Percentiles rank a stretch among this genome's conserved stretches.
Conservation (phyloP, 2,113 vertebrate genomes). For the Fulmarus glacialis region DNA sequence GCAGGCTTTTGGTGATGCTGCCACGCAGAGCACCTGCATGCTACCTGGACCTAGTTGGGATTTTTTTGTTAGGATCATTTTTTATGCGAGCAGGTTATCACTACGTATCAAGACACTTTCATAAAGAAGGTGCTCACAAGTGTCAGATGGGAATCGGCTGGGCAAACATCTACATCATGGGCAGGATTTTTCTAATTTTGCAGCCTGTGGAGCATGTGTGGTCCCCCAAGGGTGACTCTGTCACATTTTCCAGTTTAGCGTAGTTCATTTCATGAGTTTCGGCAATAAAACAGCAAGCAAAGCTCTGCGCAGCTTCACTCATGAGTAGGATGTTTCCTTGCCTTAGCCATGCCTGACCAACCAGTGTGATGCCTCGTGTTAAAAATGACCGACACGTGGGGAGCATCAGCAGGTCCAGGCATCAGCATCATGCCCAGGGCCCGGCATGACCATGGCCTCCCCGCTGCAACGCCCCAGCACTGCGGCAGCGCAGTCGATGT, state of each 20-base stretch:
- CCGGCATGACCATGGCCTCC: fast-evolving
- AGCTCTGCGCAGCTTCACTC: not conserved
- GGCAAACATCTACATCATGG: not conserved
- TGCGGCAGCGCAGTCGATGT: fast-evolving
- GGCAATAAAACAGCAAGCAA: not conserved
- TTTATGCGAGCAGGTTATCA: not conserved
- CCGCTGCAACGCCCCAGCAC: not conserved
- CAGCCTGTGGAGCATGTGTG: not conserved
- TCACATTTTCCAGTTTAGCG: not conserved
- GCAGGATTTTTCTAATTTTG: not conserved
- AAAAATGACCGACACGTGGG: not conserved
- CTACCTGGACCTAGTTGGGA: not conserved
- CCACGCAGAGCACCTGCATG: not conserved
- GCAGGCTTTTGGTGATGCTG: not conserved
- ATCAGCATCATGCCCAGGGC: not conserved
- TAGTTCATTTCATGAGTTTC: fast-evolving
- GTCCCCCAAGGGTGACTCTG: not conserved
- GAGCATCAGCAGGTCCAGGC: not conserved
- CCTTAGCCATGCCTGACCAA: not conserved
- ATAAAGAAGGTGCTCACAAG: not conserved
- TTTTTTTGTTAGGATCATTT: not conserved
- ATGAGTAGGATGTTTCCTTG: not conserved
- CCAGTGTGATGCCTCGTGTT: fast-evolving
- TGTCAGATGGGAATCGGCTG: not conserved
- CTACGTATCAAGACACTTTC: not conserved